Evolutionary conservation across 2,888 invertebrate species (phyloP).

Genomic region (Encarsia formosa): DNA sequence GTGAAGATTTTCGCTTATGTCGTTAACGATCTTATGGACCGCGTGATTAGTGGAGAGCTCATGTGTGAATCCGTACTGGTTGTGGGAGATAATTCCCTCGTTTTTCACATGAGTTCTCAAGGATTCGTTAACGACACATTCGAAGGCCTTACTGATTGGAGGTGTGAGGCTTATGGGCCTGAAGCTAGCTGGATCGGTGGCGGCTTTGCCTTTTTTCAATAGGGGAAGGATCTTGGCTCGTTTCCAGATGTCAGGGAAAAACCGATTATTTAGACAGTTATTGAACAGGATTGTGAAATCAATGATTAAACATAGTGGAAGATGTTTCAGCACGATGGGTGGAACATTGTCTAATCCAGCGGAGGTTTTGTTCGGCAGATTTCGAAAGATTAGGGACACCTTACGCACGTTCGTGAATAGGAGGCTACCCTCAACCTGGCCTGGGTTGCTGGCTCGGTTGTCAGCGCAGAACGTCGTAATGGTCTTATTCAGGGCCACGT

Average conservation of each 20-base stretch:
- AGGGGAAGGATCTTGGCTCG: conserved; percentile 30
- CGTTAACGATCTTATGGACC: conserved; percentile 10
- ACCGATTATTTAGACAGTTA: conserved; percentile 30
- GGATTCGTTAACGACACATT: conserved; percentile 23
- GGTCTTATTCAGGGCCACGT: conserved; percentile 1
- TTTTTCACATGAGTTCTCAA: not conserved
- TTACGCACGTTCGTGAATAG: too few species aligned
- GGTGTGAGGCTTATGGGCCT: conserved; percentile 29
- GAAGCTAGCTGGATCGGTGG: conserved; percentile 21
- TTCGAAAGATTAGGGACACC: too few species aligned
- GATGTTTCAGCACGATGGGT: conserved; percentile 19
- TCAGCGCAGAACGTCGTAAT: not conserved
- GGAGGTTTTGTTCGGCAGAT: conserved; percentile 28
- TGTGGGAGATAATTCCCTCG: conserved; percentile 20
- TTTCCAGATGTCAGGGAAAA: conserved; percentile 34
- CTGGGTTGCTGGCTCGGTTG: too few species aligned
- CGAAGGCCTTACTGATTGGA: conserved; percentile 31
- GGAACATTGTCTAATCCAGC: conserved; percentile 23
- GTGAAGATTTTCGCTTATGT: conserved; percentile 5
- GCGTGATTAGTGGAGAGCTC: conserved; percentile 27
- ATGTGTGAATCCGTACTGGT: conserved; percentile 27
- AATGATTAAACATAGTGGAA: not conserved
- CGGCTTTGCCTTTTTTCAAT: conserved; percentile 18
- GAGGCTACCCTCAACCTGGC: too few species aligned
- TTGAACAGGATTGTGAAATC: conserved; percentile 23